Evolutionary conservation across 2,113 vertebrate genomes (phyloP), one percentile per base, ranked within the genome.

Genomic region (Serilophus lunatus): DNA sequence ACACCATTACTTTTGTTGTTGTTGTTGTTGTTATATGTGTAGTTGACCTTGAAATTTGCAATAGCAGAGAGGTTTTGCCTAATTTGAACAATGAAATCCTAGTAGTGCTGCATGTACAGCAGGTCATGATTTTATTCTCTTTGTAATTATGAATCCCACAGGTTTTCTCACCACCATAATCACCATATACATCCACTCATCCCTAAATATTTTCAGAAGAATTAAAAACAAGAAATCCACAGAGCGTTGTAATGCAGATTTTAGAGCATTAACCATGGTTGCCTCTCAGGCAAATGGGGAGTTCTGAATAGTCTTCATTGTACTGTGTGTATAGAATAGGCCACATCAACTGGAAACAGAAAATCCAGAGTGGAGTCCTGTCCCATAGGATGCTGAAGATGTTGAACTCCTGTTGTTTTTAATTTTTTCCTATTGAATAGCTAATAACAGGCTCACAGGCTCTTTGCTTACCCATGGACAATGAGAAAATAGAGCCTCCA

Each of bases 161-260:
- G 66, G 68, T 47, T 80, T 84, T 90, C 82, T 89, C 12, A 7
- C n/a, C 7, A 7, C 36, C 80, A 23, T 66, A n/a, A 70, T 85
- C 71, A 51, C 66, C 51, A 20, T 86, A 54, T 63, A 70, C 38
- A 65, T 82, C 63, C 28, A 74, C 38, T 94, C 64, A 81, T 54
- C 35, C 63, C 47, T 26, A 92, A 91, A 88, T 83, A 71, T 95
- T 91, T 95, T 85, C 15, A 7, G 50, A 85, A 84, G n/a, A 90
- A 88, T 80, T 85, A 74, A 74, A 87, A 85, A 4, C 60, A 29
- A 83, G 65, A 77, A 26, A 8, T 3, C 36, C 66, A 33, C 40
- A 18, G 7, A n/a, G 54, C 80, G 51, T 70, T 93, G 79, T 88
- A 77, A 92, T 88, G 75, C 82, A 80, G 71, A 86, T 95, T 94